A percentile compares a stretch with the other conserved stretches of the same genome.
Conservation (phyloP, 1,140 invertebrate species). For the Cryptotermes secundus region DNA sequence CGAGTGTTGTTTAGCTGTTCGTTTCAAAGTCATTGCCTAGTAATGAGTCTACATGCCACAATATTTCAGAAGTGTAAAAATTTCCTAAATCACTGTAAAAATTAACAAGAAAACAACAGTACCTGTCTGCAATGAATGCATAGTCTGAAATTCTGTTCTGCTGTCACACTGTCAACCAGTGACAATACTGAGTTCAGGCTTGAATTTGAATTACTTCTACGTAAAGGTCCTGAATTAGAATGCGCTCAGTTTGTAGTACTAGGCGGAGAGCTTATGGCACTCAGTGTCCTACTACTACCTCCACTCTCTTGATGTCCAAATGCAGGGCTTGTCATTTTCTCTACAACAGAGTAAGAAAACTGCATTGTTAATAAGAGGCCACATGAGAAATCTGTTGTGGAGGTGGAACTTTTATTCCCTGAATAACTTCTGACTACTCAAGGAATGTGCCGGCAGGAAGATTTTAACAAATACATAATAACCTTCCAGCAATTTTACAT, state of each 20-base stretch:
- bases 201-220: constrained; percentile 44
- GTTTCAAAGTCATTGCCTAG: too few species aligned
- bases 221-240: constrained; percentile 26
- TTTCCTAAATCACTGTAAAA: too few species aligned
- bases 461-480: too few species aligned
- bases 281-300: constrained; percentile 35
- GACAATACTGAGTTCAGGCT: constrained; percentile 51
- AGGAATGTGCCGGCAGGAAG: too few species aligned
- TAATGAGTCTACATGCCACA: too few species aligned
- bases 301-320: constrained; percentile 39
- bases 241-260: neutral
- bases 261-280: constrained; percentile 45
- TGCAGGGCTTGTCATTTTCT: constrained; percentile 60
- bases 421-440: too few species aligned
- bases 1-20: too few species aligned
- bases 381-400: too few species aligned
- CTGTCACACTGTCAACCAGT: constrained; percentile 51
- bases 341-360: constrained; percentile 36
- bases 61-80: neutral
- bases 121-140: constrained; percentile 76
- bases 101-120: neutral
- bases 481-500: too few species aligned
- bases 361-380: constrained; percentile 38
- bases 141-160: constrained; percentile 70
- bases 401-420: too few species aligned